Conservation (phyloP, 2,797 vertebrate species). For the Lagorchestes hirsutus region DNA sequence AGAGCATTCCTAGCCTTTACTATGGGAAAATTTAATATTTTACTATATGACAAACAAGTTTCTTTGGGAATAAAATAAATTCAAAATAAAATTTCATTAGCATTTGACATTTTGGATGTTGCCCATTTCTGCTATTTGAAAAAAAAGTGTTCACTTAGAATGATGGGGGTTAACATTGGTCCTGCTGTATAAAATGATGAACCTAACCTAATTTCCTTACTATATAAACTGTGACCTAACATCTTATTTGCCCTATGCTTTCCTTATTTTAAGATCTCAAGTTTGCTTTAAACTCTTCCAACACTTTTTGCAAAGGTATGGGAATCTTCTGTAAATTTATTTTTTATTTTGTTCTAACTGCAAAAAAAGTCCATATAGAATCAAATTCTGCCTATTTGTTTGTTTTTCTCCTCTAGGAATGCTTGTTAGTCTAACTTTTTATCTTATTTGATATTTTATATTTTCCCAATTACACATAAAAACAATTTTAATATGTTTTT, state of each 20-base stretch:
- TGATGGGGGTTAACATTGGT: constrained; percentile 32
- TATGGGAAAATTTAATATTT: constrained; percentile 10
- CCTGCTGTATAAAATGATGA: constrained; percentile 39
- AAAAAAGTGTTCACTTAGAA: constrained; percentile 40
- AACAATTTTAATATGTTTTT: no score
- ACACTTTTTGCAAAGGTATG: constrained; percentile 23
- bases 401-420: constrained; percentile 55
- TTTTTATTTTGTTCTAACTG: constrained; percentile 62
- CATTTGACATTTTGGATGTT: constrained; percentile 48
- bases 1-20: background rate
- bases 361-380: constrained; percentile 35
- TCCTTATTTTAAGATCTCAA: constrained; percentile 42
- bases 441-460: no score
- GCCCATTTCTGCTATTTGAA: constrained; percentile 40
- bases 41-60: background rate
- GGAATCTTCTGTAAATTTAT: constrained; percentile 49
- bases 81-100: constrained; percentile 38
- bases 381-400: constrained; percentile 55
- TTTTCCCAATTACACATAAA: no score
- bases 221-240: constrained; percentile 16
- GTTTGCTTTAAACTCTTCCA: constrained; percentile 51
- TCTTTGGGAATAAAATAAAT: constrained; percentile 30
- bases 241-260: constrained; percentile 52
- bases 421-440: constrained; percentile 34
- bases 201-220: background rate